Evolutionary conservation across 2,797 vertebrate species (phyloP).

Genomic region (Pelobates cultripes): DNA sequence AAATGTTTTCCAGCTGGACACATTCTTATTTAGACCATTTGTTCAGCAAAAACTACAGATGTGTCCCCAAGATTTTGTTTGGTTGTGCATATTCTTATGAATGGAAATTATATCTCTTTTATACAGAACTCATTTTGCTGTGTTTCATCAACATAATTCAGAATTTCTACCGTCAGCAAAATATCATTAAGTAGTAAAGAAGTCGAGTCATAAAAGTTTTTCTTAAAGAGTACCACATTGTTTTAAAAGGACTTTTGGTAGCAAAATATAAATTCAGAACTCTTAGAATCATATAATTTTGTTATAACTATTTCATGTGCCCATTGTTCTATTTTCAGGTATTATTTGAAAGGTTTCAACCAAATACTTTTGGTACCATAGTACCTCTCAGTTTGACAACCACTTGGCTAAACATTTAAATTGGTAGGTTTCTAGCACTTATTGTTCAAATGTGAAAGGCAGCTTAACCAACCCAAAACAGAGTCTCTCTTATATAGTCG

Average conservation of each 20-base stretch:
- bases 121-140: conserved; percentile 36
- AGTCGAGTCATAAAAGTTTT: conserved; percentile 18
- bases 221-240: background rate
- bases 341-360: too few species aligned
- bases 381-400: too few species aligned
- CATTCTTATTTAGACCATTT: conserved; percentile 50
- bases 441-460: too few species aligned
- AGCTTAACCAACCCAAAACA: too few species aligned
- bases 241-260: background rate
- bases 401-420: too few species aligned
- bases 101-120: conserved; percentile 53
- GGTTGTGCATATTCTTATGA: conserved; percentile 49
- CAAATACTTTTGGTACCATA: too few species aligned
- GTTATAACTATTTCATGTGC: too few species aligned
- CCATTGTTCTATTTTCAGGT: too few species aligned
- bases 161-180: conserved; percentile 46
- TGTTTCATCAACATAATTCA: conserved; percentile 50
- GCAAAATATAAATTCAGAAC: too few species aligned
- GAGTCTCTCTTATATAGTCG: too few species aligned
- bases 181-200: conserved; percentile 22
- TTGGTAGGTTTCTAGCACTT: too few species aligned
- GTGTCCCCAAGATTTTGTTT: conserved; percentile 51
- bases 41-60: conserved; percentile 53
- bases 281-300: too few species aligned
- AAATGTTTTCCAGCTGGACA: conserved; percentile 49